Percentiles rank a stretch among this genome's conserved stretches.
Conservation (phyloP, 2,797 vertebrate genomes). For the Miichthys miiuy region DNA sequence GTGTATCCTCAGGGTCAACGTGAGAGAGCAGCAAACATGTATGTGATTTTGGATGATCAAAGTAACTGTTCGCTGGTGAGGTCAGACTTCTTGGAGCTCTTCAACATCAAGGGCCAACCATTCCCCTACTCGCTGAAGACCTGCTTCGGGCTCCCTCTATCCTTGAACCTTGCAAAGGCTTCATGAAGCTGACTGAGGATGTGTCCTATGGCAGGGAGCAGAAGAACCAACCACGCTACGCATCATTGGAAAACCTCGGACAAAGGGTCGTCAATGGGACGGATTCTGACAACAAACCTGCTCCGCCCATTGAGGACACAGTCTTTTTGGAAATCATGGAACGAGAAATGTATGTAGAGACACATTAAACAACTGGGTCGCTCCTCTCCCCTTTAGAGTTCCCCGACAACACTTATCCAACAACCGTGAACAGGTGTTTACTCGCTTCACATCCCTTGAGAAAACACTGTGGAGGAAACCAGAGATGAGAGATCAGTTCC, state of each 20-base stretch:
- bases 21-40: too few species aligned
- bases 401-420: not conserved
- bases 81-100: too few species aligned
- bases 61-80: too few species aligned
- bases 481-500: conserved; percentile 1
- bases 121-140: too few species aligned
- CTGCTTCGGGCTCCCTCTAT: too few species aligned
- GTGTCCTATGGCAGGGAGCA: not conserved
- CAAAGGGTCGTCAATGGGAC: not conserved
- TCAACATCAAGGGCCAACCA: too few species aligned
- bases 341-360: not conserved
- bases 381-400: not conserved
- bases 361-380: not conserved
- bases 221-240: not conserved
- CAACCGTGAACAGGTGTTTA: not conserved
- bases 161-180: not conserved
- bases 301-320: not conserved
- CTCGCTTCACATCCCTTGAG: not conserved
- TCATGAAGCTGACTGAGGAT: not conserved
- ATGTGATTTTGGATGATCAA: too few species aligned
- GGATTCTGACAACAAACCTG: not conserved
- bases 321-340: conserved; percentile 1
- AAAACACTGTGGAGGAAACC: not conserved
- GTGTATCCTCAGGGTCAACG: too few species aligned
- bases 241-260: not conserved